Base-by-base conservation (phyloP, 2,797 vertebrate genomes). In the Myiothlypis coronata region DNA sequence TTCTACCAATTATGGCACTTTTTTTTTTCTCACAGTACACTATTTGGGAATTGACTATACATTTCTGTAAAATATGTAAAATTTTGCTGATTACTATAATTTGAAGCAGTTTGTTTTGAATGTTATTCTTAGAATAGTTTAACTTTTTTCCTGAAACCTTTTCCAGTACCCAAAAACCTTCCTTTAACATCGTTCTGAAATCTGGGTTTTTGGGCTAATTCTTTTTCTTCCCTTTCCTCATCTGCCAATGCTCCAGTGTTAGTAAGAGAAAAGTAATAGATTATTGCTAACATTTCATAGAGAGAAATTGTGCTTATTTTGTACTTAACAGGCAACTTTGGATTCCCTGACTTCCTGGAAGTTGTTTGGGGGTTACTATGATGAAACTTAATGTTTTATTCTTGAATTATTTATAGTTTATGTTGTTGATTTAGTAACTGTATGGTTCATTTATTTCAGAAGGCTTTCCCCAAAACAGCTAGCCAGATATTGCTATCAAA, bases 81-180 rank as follows among this genome's bases (percentile, higher is more conserved):
- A 74, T 37, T 37, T 8, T 67, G 39, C 39, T 77, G 14, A 43
- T 78, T 69, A 63, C 24, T 80, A 5, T 57, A 75, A 71, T 56
- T 59, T 64, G n/a, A 83, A 91, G 4, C 16, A 20, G 56, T 37
- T 87, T 85, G 13, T 24, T 78, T 44, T 46, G 60, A 60, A 24
- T 77, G 6, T 55, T 30, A 15, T 43, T 15, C 26, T 84, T 82
- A 10, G 2, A 77, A 15, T 64, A 60, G 5, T 46, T 49, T 7
- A 47, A 4, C 2, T 47, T 44, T 57, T 68, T 76, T n/a, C 30
- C 34, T 74, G 53, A 46, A 9, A 16, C 4, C 0, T 39, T 64
- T 65, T 28, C 16, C 11, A 24, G 6, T 47, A 32, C 4, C 4
- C 16, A 27, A 49, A 64, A 20, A 0, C 1, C 6, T 6, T 22